phyloP scores from a whole-genome alignment of 92 coral and sea anemone species.

The Micromussa lordhowensis region DNA sequence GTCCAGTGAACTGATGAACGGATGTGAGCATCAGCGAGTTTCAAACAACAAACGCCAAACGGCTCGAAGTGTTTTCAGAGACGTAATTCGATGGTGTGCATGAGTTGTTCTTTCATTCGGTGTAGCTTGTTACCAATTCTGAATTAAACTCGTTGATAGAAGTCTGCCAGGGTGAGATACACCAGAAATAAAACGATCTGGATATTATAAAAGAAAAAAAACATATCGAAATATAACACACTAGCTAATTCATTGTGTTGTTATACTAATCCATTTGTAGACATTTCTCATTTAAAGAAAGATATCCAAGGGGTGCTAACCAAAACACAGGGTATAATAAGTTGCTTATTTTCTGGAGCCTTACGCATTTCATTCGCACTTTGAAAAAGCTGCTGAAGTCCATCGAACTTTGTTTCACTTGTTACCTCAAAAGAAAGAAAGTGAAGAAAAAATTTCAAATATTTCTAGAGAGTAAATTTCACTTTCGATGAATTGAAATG shows the following conservation, averaged over 20 bases:
- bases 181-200: neutral
- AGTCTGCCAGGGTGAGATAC: neutral
- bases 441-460: neutral
- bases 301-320: neutral
- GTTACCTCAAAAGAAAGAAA: neutral
- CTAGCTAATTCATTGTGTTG: neutral
- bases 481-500: neutral
- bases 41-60: no score
- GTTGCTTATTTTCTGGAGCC: neutral
- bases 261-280: neutral
- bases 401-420: neutral
- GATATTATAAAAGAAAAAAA: neutral
- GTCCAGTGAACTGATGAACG: no score
- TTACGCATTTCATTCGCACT: neutral
- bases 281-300: no score
- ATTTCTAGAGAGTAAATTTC: neutral
- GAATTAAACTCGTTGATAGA: neutral
- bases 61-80: neutral
- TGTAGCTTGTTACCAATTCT: neutral
- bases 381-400: neutral
- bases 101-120: neutral
- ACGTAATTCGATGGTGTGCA: neutral
- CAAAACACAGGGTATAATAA: neutral
- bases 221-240: neutral
- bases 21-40: no score